Evolutionary conservation across 1,140 invertebrate species (phyloP), one percentile per base, ranked within the genome.

Genomic region (Pemphigus obesinymphae): DNA sequence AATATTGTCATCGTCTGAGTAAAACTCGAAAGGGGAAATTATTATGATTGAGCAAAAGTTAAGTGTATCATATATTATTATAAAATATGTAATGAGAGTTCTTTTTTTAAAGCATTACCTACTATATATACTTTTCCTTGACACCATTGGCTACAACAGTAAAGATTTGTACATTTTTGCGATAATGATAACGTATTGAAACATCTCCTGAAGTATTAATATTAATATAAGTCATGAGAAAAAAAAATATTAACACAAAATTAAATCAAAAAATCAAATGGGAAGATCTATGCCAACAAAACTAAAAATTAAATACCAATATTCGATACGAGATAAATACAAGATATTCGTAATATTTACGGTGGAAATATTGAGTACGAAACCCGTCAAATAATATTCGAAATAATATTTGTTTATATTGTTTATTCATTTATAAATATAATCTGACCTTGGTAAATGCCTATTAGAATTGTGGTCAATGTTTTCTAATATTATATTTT

Each of bases 401-500:
- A 66, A 66, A 66, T 66, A 66, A 37, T 66, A n/a, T 1, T 37
- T 17, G 20, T 66, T 11, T 20, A 37, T 2, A 3, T n/a, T 66
- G 8, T 37, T 37, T 66, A 66, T 66, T n/a, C n/a, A n/a, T n/a
- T n/a, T n/a, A n/a, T n/a, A 66, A 37, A 45, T 70, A 26, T 43
- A 23, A 43, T 45, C 7, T 23, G 63, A 68, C 63, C 63, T 68
- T 68, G 63, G 34, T 40, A 40, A 40, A 68, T 10, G n/a, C 37
- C 37, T 37, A 10, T 37, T 68, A 3, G 34, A 40, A 34, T 40
- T 40, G 63, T 68, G 63, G 34, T 68, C 63, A 68, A 68, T 68
- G 63, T 68, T 68, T 68, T 68, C 63, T 68, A 68, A 68, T 68
- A 40, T 68, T 68, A 68, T 3, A 40, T 68, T 40, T 37, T 68